phyloP scores from a whole-genome alignment of 2,113 vertebrate genomes.

The Embiotoca jacksoni region DNA sequence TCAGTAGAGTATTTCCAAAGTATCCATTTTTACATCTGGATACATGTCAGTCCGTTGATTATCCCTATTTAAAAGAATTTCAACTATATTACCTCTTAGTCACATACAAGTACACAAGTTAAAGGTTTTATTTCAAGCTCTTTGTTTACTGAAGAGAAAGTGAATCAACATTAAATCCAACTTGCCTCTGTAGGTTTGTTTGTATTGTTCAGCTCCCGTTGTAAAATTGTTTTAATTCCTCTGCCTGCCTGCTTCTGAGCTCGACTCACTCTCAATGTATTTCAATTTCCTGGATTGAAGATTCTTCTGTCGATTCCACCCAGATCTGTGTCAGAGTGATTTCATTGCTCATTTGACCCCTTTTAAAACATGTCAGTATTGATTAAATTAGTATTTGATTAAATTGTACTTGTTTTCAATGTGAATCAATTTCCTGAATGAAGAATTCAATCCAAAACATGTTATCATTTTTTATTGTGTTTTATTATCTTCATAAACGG shows the following conservation, averaged over 20 bases:
- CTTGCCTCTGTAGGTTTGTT: conserved; percentile 16
- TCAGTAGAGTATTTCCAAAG: not conserved
- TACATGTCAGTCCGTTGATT: not conserved
- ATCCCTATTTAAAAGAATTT: not conserved
- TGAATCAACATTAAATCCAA: conserved; percentile 29
- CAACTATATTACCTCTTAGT: not conserved
- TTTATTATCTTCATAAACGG: conserved; percentile 46
- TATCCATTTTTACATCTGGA: not conserved
- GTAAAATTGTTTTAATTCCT: conserved; percentile 15
- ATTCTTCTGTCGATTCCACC: conserved; percentile 10
- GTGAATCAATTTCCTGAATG: conserved; percentile 45
- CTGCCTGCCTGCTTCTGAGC: conserved; percentile 26
- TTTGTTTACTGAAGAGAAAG: conserved; percentile 34
- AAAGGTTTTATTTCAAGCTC: conserved; percentile 25
- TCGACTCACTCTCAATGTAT: conserved; percentile 18
- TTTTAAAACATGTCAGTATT: conserved; percentile 8
- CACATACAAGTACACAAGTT: not conserved
- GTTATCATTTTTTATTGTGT: conserved; percentile 34
- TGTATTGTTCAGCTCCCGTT: not conserved
- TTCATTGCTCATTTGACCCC: conserved; percentile 35
- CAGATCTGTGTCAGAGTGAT: conserved; percentile 20
- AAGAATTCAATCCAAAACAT: conserved; percentile 40
- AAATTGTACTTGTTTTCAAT: conserved; percentile 29
- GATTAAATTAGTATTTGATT: conserved; percentile 33
- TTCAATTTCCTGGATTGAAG: conserved; percentile 27